Base-by-base conservation (phyloP, 2,797 vertebrate species). In the Alectoris magna region DNA sequence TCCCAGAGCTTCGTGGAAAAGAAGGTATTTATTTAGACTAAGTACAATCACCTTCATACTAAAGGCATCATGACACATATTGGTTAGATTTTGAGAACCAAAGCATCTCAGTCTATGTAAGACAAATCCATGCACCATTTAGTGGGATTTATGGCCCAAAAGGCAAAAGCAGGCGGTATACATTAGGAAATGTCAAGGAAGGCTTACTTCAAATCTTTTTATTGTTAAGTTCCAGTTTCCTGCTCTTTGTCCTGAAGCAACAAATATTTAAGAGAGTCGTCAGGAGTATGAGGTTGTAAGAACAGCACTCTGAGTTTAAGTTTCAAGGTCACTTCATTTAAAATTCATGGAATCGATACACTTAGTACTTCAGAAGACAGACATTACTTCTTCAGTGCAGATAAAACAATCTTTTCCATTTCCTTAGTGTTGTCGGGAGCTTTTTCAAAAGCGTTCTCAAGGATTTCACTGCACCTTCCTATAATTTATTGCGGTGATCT, bases 271-370 rank as follows among this genome's bases (percentile, higher is more conserved):
- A 89, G 70, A 83, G 56, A 78, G 15, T 39, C n/a, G 23, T 13
- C 27, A 70, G 63, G 26, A 95, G 22, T 3, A 41, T 2, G 16
- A 81, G 48, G 21, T 4, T 75, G 49, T 58, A 82, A 46, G 39
- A 85, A 59, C 22, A 62, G 23, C 2, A 18, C 51, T 85, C 66
- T 0, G 0, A 87, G 48, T 90, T 92, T 63, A 86, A 70, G 38
- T 38, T 81, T 81, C 87, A 94, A 95, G 93, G 67, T 78, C 19
- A 74, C 43, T 84, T 84, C 2, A 91, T 92, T 79, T 76, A 95
- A 95, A 95, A 94, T 87, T 75, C 76, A 92, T 44, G 36, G 56
- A 29, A 96, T 93, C 72, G 9, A 95, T 88, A 92, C 21, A n/a
- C 41, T 92, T 56, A 66, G 82, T 83, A 63, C 79, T 84, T 84